Conservation (phyloP, 2,113 vertebrate species). For the Podilymbus podiceps region DNA sequence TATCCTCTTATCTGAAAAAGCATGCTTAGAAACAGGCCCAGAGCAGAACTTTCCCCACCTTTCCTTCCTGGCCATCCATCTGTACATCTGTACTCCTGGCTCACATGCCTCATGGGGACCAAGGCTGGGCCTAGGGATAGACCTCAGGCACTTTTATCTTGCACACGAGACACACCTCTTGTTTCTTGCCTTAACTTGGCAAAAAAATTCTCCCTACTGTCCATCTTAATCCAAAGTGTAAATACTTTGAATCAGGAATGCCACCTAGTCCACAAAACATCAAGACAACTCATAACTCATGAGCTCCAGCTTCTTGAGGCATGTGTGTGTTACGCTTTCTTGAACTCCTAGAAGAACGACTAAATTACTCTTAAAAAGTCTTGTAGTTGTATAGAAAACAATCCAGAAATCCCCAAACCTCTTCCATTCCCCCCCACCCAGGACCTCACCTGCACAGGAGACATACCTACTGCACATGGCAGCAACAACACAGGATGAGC, state of each 20-base stretch:
- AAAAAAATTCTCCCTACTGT: background rate
- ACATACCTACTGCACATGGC: background rate
- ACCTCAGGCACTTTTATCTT: background rate
- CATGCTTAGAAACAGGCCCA: background rate
- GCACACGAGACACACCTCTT: background rate
- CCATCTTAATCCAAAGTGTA: background rate
- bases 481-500: background rate
- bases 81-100: background rate
- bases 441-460: background rate
- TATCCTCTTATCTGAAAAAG: background rate
- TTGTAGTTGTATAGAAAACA: background rate
- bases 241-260: background rate
- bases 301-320: background rate
- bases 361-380: background rate
- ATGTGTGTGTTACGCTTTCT: accelerated
- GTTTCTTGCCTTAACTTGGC: background rate
- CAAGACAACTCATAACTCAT: background rate
- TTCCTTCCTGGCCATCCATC: background rate
- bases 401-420: background rate
- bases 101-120: background rate
- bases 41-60: background rate
- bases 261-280: background rate
- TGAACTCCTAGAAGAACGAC: background rate
- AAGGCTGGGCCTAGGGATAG: background rate
- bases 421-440: accelerated